Base-by-base conservation (phyloP, 2,888 invertebrate genomes). In the Acholoe squamosa region DNA sequence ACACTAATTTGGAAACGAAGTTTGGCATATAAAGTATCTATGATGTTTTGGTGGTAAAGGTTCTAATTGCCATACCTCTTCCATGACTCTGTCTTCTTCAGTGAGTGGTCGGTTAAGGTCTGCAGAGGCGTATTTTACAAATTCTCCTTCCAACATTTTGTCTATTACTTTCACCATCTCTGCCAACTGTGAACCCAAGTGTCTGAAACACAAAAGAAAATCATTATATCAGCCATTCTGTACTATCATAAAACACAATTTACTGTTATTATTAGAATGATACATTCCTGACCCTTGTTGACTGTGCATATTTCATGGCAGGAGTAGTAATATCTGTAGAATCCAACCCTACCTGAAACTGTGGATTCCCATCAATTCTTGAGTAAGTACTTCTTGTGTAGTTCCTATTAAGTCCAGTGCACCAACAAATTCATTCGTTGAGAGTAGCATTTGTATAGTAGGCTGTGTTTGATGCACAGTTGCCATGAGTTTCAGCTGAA, bases 401-500 rank as follows among this genome's bases (percentile, higher is more conserved):
- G 99, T 99, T 93, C 98, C 97, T 93, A 99, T 99, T 91, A 99
- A 97, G 96, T 99, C 99, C 91, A 99, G 96, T 0, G 99, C 99
- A 71, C 98, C 99, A 61, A 99, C 99, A 97, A 99, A 99, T 96
- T 99, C 99, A 92, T 98, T 98, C 16, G 98, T 98, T 92, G 99
- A 98, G 80, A 99, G 96, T 88, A 99, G 96, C 90, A 99, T 97
- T 95, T 99, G 99, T 94, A 99, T 98, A 96, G 98, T 99, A 0
- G 99, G 98, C 95, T 99, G 99, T 28, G 99, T 99, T 96, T 99
- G 99, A 95, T 99, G 98, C 14, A 99, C 98, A 3, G 98, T 99
- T 12, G 98, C 97, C 97, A 99, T 99, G 91, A 99, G 96, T 95
- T 98, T 98, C 84, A 99, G 96, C 96, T 97, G 93, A 77, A 54